phyloP scores from a whole-genome alignment of 53 echinoderm and acorn worm species.

The Zoroaster sp. region DNA sequence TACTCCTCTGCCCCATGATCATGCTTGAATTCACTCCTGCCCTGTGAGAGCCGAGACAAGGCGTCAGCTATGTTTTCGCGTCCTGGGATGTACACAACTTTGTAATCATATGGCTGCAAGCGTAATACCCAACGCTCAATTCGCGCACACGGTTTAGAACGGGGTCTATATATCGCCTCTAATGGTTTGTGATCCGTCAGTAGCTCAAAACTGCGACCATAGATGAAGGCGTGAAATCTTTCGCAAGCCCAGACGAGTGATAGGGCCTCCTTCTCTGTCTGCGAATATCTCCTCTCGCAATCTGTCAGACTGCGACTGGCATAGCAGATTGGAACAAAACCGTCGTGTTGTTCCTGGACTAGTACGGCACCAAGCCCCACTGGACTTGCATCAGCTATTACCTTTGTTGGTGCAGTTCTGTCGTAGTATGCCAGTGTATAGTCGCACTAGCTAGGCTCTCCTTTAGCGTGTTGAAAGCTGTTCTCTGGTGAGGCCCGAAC shows the following conservation, averaged over 20 bases:
- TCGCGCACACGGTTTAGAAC: slow-evolving; percentile 58
- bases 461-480: slow-evolving; percentile 55
- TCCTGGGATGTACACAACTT: slow-evolving; percentile 54
- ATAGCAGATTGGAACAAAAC: slow-evolving; percentile 39
- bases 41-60: slow-evolving; percentile 42
- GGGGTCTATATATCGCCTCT: slow-evolving; percentile 55
- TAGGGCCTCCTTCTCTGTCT: slow-evolving; percentile 52
- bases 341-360: slow-evolving; percentile 41
- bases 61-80: slow-evolving; percentile 51
- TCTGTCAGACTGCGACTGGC: slow-evolving; percentile 44
- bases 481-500: slow-evolving; percentile 36
- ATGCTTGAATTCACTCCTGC: background rate
- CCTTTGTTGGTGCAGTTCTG: slow-evolving; percentile 34
- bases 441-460: slow-evolving; percentile 2
- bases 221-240: slow-evolving; percentile 51
- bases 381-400: slow-evolving; percentile 66
- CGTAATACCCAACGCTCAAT: slow-evolving; percentile 61
- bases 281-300: slow-evolving; percentile 40
- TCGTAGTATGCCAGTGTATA: slow-evolving; percentile 65
- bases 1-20: slow-evolving; percentile 14
- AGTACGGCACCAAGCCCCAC: slow-evolving; percentile 74
- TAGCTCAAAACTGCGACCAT: slow-evolving; percentile 36
- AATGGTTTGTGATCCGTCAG: slow-evolving; percentile 62
- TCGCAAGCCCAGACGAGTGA: slow-evolving; percentile 65
- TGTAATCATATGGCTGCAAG: slow-evolving; percentile 59